Conservation (phyloP, 37 sponge, comb jelly and placozoan genomes). For the Cladorhizidae sp. region DNA sequence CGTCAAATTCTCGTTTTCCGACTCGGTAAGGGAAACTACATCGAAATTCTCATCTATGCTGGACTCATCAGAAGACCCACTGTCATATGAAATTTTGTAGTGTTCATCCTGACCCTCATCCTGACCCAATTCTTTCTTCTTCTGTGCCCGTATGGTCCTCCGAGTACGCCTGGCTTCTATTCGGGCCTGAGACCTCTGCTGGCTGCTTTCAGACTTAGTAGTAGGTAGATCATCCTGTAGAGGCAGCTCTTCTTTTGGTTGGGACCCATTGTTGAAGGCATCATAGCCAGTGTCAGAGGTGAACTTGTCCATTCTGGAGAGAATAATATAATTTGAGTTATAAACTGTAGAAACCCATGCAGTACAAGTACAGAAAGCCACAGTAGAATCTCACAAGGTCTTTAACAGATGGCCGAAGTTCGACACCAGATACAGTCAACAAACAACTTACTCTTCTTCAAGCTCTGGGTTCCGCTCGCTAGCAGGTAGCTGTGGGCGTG, state of each 20-base stretch:
- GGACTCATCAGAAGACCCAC: conserved; percentile 27
- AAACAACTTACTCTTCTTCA: no score
- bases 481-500: no score
- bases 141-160: neutral
- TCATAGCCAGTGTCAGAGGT: neutral
- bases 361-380: neutral
- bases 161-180: conserved; percentile 13
- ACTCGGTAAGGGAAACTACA: conserved; percentile 49
- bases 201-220: neutral
- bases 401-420: neutral
- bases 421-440: no score
- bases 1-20: conserved; percentile 60
- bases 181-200: conserved; percentile 1
- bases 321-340: neutral
- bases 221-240: neutral
- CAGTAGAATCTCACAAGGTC: neutral
- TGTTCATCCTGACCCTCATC: neutral
- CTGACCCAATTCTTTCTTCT: neutral
- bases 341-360: neutral
- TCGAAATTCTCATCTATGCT: conserved; percentile 51
- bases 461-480: no score
- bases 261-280: neutral
- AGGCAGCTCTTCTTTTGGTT: neutral
- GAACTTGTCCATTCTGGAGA: conserved; percentile 9
- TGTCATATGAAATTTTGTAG: conserved; percentile 13